These are phyloP conservation scores for Asteroscopus sphinx DNA, from an alignment of 2,888 invertebrate species.

Conservation along the genomic window DNA sequence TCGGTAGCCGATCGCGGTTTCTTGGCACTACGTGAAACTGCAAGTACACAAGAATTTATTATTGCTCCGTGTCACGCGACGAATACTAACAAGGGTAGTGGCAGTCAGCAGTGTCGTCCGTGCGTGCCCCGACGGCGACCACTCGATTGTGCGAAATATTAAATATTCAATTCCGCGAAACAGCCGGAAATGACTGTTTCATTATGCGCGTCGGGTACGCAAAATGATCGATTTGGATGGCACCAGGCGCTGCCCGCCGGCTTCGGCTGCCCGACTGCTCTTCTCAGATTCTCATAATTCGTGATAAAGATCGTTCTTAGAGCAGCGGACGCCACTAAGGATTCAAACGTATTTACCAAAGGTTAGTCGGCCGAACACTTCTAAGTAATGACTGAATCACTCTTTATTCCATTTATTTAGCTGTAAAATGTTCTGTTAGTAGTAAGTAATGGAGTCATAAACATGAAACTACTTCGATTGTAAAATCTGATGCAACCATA, in stretches of 20 bases:
- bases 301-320: slow-evolving; percentile 75
- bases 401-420: slow-evolving; percentile 48
- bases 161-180: slow-evolving; percentile 82
- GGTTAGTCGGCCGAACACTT: slow-evolving; percentile 58
- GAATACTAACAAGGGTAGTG: slow-evolving; percentile 80
- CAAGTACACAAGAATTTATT: slow-evolving; percentile 89
- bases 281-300: slow-evolving; percentile 70
- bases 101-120: slow-evolving; percentile 64
- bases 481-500: background rate
- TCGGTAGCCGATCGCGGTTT: slow-evolving; percentile 83
- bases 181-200: slow-evolving; percentile 84
- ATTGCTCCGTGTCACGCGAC: slow-evolving; percentile 78
- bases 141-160: slow-evolving; percentile 77
- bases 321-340: slow-evolving; percentile 60
- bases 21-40: slow-evolving; percentile 86
- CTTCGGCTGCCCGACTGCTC: slow-evolving; percentile 52
- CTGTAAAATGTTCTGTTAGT: slow-evolving; percentile 18
- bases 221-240: slow-evolving; percentile 83
- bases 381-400: slow-evolving; percentile 60
- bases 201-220: slow-evolving; percentile 83
- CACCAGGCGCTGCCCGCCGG: slow-evolving; percentile 63
- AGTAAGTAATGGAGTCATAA: slow-evolving; percentile 9
- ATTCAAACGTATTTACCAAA: slow-evolving; percentile 57
- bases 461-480: slow-evolving; percentile 10
- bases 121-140: slow-evolving; percentile 72